Base-by-base conservation (phyloP, 2,797 vertebrate genomes). In the Esox masquinongy region DNA sequence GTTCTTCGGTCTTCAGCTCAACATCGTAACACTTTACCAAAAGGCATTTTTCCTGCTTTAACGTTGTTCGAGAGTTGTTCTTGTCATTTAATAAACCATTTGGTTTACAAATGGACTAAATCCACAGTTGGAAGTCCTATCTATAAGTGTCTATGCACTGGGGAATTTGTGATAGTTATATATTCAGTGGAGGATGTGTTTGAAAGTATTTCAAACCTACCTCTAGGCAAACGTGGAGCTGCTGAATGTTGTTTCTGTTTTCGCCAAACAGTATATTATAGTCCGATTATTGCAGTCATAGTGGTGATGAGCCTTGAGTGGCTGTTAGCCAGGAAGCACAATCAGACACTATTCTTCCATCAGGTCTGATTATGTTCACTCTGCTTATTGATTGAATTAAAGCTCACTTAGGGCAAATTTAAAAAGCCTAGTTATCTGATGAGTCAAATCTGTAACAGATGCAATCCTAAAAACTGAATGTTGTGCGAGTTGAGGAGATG, bases 361-460 rank as follows among this genome's bases (percentile, higher is more conserved):
- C 78, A 49, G 77, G 80, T 83, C 79, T 81, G 78, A 86, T 87
- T 77, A 81, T 77, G 81, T 31, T 15, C 74, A 53, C 47, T 66
- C 72, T 43, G 77, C 71, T 80, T 74, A 83, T 82, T 17, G 79
- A 83, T 82, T 82, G 61, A 82, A 85, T 88, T 79, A 84, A 72
- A 84, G 68, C 79, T 81, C 72, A 49, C 78, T 81, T 49, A 72
- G 77, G 79, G 63, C 69, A 70, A 3, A 16, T 56, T 63, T 43
- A 53, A n/a, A 34, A 69, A 51, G 26, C 22, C 12, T 26, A 39
- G 66, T 66, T 59, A 77, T 77, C 70, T 73, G 59, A 77, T 76
- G 74, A 43, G 36, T 73, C 74, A 72, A 76, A 70, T 79, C 39
- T 49, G 8, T 6, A 70, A 78, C 39, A 59, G 53, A 59, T 16